Evolutionary conservation across 2,113 vertebrate genomes (phyloP), one percentile per base, ranked within the genome.

Genomic region (Chitala chitala): DNA sequence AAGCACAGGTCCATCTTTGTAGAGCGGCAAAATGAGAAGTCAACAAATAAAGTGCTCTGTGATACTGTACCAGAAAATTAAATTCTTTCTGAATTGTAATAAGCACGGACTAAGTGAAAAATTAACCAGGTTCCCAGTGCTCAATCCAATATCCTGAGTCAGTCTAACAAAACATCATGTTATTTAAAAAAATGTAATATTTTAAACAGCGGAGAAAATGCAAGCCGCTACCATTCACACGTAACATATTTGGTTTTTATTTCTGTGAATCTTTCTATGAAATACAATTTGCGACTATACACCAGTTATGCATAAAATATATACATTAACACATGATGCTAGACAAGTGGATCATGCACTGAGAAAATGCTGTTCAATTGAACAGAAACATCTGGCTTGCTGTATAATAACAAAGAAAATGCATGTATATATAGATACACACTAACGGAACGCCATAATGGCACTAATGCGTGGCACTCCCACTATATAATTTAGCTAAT

Each of bases 401-500:
- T 74, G 81, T 84, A 85, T 83, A 53, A 51, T n/a, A 88, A 87
- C 87, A 90, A 87, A 82, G 85, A 84, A 87, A 88, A 84, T 84
- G 77, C 83, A 82, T 71, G 86, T 84, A 74, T 81, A 85, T 79
- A 7, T 31, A 53, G 22, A 69, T 69, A 84, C 85, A 84, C 79
- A 86, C 53, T 87, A 86, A 88, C 87, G 86, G 75, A 80, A 80
- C 83, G 78, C 77, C 85, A 83, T 58, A 75, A 84, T 80, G 85
- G 82, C 84, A 84, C 85, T 82, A 77, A 82, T 85, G 87, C 82
- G 75, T 83, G 70, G 69, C 24, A 66, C 65, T 84, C 85, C 84
- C 84, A 88, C 87, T 85, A 84, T 86, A 87, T 86, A 87, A 90
- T 90, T 91, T 88, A 86, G 85, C 82, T 90, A 90, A 89, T 89